Base-by-base conservation (phyloP, 2,888 invertebrate species). In the Microplitis manilae region DNA sequence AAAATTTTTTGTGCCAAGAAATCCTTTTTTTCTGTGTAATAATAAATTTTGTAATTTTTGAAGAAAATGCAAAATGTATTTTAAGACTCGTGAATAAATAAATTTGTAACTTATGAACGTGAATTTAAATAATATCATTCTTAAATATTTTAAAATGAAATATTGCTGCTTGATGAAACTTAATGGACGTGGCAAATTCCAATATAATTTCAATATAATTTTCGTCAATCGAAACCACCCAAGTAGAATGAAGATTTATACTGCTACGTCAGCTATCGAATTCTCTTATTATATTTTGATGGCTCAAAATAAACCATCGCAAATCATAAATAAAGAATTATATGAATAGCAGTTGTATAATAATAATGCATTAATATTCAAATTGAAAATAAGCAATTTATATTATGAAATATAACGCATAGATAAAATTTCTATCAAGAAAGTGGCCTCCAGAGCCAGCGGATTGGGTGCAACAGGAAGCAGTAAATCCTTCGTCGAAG, bases 401-500 rank as follows among this genome's bases (percentile, higher is more conserved):
- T 30, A 30, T 30, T 4, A 30, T 30, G 30, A 30, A 30, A 30
- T 30, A 30, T 30, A 30, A 30, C 30, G 30, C 30, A 30, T 30
- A 30, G 30, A 30, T 30, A 30, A 30, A 30, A 30, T 1, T 30
- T 30, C 30, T 68, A 38, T 30, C 30, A 2, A 13, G 15, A 61
- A 50, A 39, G 13, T 4, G 59, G 70, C 73, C 73, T 40, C 64
- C 62, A 17, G 17, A 50, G 65, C 15, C 8, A 39, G 17, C 41
- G 40, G 17, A 73, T 73, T 73, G 40, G 50, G 64, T 40, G 73
- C 65, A 73, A 73, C 64, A 62, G 73, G 65, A 73, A 65, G 65
- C 64, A 40, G 73, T 73, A 73, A 73, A 73, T 73, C 40, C 64
- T 40, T 20, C 15, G 41, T 41, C 50, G 73, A 73, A 73, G 73